Evolutionary conservation across 2,797 vertebrate genomes (phyloP).

Genomic region (Tauraco hartlaubi): DNA sequence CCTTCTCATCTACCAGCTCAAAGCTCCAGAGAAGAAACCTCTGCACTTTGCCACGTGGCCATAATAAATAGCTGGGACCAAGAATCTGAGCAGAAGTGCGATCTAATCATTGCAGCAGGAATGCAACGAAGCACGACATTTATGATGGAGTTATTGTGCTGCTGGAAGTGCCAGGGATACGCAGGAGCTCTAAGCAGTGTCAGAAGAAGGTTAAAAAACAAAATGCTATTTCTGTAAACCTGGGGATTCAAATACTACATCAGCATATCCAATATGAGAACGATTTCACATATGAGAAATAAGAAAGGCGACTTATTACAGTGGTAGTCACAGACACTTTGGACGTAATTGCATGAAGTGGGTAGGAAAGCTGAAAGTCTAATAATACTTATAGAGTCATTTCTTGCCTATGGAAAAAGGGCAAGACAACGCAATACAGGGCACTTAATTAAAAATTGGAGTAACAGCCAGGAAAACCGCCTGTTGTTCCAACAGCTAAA

Average conservation of each 20-base stretch:
- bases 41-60: not conserved
- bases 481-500: not conserved
- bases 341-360: not conserved
- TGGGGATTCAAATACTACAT: not conserved
- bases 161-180: not conserved
- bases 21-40: not conserved
- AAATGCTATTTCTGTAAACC: not conserved
- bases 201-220: not conserved
- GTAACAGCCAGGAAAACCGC: not conserved
- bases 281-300: not conserved
- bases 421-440: not conserved
- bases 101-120: not conserved
- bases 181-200: not conserved
- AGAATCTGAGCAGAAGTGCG: not conserved
- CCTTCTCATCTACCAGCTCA: not conserved
- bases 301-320: not conserved
- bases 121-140: not conserved
- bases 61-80: not conserved
- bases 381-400: not conserved
- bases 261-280: not conserved
- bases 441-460: not conserved
- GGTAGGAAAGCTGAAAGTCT: not conserved
- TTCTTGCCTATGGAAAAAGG: not conserved
- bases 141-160: not conserved
- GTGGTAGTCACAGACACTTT: not conserved